These are phyloP conservation scores for Cephus runcator DNA, from an alignment of 2,888 invertebrate species.

Conservation along the genomic window DNA sequence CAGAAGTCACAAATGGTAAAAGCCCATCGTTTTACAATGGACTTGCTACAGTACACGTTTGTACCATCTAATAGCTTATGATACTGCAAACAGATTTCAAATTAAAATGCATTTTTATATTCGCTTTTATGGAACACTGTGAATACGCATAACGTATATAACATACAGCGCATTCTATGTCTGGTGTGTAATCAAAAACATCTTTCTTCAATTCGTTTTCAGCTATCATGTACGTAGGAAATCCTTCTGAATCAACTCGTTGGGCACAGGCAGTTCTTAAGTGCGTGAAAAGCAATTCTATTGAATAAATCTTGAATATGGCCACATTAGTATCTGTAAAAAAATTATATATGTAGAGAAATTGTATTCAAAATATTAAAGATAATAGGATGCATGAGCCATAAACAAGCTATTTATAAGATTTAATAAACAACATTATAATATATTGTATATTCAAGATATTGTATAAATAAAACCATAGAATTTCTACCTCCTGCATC, in stretches of 20 bases:
- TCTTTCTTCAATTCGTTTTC: slow-evolving; percentile 61
- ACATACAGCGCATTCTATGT: slow-evolving; percentile 62
- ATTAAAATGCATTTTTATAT: no score
- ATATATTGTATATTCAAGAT: no score
- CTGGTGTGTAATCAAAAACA: slow-evolving; percentile 47
- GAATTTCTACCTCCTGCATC: no score
- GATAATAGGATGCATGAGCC: no score
- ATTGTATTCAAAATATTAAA: no score
- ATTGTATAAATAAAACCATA: no score
- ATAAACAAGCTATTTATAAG: background rate
- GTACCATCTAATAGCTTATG: slow-evolving; percentile 39
- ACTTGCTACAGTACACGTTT: slow-evolving; percentile 48
- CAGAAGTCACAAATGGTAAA: slow-evolving; percentile 60
- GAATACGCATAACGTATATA: no score
- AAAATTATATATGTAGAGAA: slow-evolving; percentile 6
- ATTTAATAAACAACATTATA: slow-evolving; percentile 4
- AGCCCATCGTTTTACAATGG: slow-evolving; percentile 55
- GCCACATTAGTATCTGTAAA: slow-evolving; percentile 27
- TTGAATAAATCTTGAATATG: slow-evolving; percentile 51
- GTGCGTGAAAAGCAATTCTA: slow-evolving; percentile 55
- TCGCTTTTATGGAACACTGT: no score
- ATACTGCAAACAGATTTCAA: slow-evolving; percentile 33
- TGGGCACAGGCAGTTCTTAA: slow-evolving; percentile 43
- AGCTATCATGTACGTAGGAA: slow-evolving; percentile 45
- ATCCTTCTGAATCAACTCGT: slow-evolving; percentile 10